Base-by-base conservation (phyloP, 2,888 invertebrate species). In the Drosophila seclusa region DNA sequence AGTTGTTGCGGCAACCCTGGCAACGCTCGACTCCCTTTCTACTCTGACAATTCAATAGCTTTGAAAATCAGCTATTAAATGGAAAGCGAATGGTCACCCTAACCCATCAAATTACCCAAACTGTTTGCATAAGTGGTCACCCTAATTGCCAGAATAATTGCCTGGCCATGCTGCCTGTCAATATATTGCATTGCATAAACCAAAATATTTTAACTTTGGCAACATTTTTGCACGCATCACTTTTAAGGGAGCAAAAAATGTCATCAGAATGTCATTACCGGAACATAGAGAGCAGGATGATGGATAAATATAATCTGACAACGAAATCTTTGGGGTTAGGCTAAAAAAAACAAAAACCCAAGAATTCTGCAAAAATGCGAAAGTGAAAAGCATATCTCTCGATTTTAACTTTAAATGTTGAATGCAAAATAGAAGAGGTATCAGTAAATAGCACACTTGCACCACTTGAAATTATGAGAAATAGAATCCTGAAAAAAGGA, bases 201-300 rank as follows among this genome's bases (percentile, higher is more conserved):
- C 55, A 60, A 63, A 68, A 78, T 78, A 60, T 60, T 60, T 68
- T 31, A 52, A 49, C 50, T 48, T 62, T 45, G 4, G 10, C 57
- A 52, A 58, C 61, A 62, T 40, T 80, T 78, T 49, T 36, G 63
- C 55, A 70, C 40, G 57, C 66, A 54, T 62, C 50, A 45, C 16
- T 63, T 62, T 65, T 48, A 53, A 29, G 62, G 32, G 21, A 55
- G 31, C 40, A 72, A 80, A 71, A 87, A 66, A 67, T 88, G 80
- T 76, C 90, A 90, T 85, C 90, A 90, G 80, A 85, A 85, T 86
- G 72, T 70, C 90, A 83, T 85, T 85, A 90, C 59, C 70, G n/a
- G 18, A 3, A 2, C 5, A 40, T 0, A 21, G 16, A 8, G 11
- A 1, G 21, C 6, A 6, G n/a, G n/a, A 27, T 18, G 18, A 5